Conservation (phyloP, 1,140 invertebrate genomes). For the Thaumetopoea pityocampa region DNA sequence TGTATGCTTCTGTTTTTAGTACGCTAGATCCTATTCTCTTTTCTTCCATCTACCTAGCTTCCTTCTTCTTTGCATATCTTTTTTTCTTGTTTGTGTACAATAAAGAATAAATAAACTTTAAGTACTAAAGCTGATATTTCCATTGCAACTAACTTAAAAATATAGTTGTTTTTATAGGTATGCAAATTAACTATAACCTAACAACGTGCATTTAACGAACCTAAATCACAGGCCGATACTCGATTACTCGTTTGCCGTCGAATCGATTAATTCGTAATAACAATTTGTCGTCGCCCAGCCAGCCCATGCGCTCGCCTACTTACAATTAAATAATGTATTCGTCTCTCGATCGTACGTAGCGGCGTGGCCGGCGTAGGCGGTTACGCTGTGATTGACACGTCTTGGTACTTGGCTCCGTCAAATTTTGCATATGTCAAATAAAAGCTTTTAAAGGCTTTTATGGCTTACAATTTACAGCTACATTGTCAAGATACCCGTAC, state of each 20-base stretch:
- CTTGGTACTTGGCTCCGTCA: slow-evolving; percentile 34
- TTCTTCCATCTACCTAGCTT: too few species aligned
- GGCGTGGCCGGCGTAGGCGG: slow-evolving; percentile 49
- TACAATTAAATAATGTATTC: slow-evolving; percentile 62
- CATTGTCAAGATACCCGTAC: neutral
- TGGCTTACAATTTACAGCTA: slow-evolving; percentile 1
- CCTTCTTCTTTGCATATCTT: too few species aligned
- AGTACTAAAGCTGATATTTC: too few species aligned
- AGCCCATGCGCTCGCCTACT: slow-evolving; percentile 63
- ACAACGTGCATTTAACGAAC: too few species aligned
- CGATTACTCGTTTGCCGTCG: slow-evolving; percentile 28
- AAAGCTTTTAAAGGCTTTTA: slow-evolving; percentile 8
- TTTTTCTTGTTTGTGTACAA: too few species aligned
- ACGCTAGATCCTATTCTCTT: too few species aligned
- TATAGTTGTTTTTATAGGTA: too few species aligned
- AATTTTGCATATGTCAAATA: slow-evolving; percentile 17
- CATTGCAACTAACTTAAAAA: too few species aligned
- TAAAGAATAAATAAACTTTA: too few species aligned
- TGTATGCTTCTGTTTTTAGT: too few species aligned
- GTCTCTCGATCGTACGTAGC: slow-evolving; percentile 47
- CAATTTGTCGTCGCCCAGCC: slow-evolving; percentile 62
- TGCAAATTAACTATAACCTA: too few species aligned
- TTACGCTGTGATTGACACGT: slow-evolving; percentile 23
- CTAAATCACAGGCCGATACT: slow-evolving; percentile 12
- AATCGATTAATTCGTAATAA: slow-evolving; percentile 64